phyloP scores from a whole-genome alignment of 2,888 invertebrate genomes.

The Stramonita haemastoma region DNA sequence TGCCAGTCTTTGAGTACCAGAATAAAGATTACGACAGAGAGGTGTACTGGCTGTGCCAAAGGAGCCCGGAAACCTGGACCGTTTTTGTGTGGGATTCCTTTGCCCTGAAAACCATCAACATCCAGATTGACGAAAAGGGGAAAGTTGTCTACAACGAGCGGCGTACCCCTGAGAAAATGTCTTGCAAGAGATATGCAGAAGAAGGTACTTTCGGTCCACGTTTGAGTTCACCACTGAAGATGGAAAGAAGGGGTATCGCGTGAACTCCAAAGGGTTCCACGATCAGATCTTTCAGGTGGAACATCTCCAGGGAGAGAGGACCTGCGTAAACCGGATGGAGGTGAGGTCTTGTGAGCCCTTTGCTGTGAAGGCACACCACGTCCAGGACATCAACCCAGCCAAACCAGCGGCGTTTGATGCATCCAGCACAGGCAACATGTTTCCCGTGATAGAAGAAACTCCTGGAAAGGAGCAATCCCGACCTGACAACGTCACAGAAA shows the following conservation, averaged over 20 bases:
- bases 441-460: constrained; percentile 5
- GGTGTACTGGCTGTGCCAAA: not conserved
- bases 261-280: not conserved
- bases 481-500: not conserved
- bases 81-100: not conserved
- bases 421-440: not conserved
- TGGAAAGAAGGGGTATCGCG: not conserved
- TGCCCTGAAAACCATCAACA: not conserved
- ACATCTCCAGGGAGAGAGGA: not conserved
- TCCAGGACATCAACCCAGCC: not conserved
- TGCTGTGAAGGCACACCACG: not conserved
- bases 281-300: not conserved
- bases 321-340: not conserved
- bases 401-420: not conserved
- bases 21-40: not conserved
- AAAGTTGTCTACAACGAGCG: no score
- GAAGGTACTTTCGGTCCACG: not conserved
- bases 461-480: not conserved
- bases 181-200: not conserved
- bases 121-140: not conserved
- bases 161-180: not conserved
- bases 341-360: not conserved
- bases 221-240: not conserved
- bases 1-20: not conserved
- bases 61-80: no score